Conservation (phyloP, 2,797 vertebrate species). For the Steatocranus sp. region DNA sequence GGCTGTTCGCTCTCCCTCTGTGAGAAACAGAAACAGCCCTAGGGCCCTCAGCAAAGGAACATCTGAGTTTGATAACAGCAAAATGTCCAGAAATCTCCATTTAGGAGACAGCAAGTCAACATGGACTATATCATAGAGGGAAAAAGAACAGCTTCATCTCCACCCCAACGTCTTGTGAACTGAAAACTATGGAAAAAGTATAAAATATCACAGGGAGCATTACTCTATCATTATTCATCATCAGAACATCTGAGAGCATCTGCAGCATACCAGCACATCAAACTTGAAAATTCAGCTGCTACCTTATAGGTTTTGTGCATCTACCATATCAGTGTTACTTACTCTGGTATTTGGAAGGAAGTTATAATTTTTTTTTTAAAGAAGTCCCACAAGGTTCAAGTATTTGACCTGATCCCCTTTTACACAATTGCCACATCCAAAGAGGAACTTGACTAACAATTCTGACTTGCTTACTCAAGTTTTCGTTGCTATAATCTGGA, state of each 20-base stretch:
- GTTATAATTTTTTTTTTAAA: not conserved
- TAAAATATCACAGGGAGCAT: not conserved
- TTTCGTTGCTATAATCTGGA: not conserved
- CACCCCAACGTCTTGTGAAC: not conserved
- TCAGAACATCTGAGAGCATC: not conserved
- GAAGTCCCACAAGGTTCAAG: not conserved
- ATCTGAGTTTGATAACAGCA: conserved; percentile 48
- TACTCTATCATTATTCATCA: not conserved
- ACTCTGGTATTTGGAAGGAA: not conserved
- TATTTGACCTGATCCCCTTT: not conserved
- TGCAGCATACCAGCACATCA: not conserved
- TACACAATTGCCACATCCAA: not conserved
- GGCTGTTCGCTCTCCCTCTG: not conserved
- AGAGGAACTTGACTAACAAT: not conserved
- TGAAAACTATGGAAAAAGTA: not conserved
- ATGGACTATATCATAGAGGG: conserved; percentile 11
- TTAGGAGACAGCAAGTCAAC: conserved; percentile 23
- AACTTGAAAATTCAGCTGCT: not conserved
- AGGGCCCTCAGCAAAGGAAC: not conserved
- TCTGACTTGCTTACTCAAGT: not conserved
- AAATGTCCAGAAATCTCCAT: conserved; percentile 44
- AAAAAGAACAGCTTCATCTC: not conserved
- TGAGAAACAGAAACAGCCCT: conserved; percentile 13
- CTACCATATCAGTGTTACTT: not conserved
- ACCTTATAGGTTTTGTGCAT: not conserved